A percentile compares a stretch with the other conserved stretches of the same genome.
phyloP scores from a whole-genome alignment of 2,888 invertebrate genomes.

The Acholoe squamosa region DNA sequence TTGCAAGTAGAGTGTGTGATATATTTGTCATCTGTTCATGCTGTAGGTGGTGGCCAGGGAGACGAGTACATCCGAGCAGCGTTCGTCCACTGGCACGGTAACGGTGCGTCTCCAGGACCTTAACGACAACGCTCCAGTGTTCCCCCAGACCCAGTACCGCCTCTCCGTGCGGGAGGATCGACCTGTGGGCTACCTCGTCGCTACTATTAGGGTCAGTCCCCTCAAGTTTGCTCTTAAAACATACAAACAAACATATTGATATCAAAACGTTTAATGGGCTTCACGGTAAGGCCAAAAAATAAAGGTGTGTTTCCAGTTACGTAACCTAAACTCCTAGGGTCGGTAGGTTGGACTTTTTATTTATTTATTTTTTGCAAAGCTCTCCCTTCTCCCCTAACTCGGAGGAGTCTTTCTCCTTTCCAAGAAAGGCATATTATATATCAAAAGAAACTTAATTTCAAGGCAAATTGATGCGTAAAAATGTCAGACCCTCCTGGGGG shows the following conservation, averaged over 20 bases:
- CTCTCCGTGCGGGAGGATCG: conserved; percentile 73
- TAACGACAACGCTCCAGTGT: conserved; percentile 77
- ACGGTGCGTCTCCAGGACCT: conserved; percentile 75
- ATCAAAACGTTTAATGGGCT: no score
- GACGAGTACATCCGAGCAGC: conserved; percentile 54
- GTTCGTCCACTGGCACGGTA: conserved; percentile 72
- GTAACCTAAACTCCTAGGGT: no score
- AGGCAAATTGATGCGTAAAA: no score
- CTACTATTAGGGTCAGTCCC: conserved; percentile 20
- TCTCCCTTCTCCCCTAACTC: no score
- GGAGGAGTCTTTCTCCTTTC: no score
- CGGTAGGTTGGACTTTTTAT: neutral
- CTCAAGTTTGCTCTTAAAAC: no score
- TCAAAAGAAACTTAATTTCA: no score
- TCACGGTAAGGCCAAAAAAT: no score
- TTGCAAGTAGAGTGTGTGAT: neutral
- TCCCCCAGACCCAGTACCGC: conserved; percentile 66
- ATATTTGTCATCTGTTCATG: neutral
- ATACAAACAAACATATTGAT: no score
- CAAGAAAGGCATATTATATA: no score
- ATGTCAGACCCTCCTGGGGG: no score
- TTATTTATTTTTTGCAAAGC: neutral
- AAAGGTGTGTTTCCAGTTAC: no score
- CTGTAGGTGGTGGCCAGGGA: conserved; percentile 67
- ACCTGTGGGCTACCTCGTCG: conserved; percentile 64